Conservation (phyloP, 92 coral and sea anemone genomes). For the Metridium senile region DNA sequence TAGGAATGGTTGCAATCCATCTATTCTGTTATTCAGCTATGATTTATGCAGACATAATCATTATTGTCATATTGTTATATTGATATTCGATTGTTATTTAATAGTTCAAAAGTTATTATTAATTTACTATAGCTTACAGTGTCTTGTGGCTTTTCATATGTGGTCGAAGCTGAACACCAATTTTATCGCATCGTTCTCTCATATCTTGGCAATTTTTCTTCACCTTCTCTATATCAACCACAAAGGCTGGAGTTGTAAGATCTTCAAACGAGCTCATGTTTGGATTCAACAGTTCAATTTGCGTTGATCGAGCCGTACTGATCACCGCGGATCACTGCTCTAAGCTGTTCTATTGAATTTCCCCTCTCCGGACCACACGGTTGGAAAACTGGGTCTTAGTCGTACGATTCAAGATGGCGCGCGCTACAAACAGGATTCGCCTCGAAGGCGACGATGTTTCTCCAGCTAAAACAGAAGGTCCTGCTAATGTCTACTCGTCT, state of each 20-base stretch:
- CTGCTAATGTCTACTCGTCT: constrained; percentile 94
- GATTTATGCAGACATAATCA: too few species aligned
- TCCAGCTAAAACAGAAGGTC: constrained; percentile 95
- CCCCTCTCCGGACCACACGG: too few species aligned
- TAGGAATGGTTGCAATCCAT: too few species aligned
- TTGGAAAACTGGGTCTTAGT: background rate
- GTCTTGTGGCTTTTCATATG: constrained; percentile 94
- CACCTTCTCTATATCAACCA: constrained; percentile 67
- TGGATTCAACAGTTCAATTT: too few species aligned
- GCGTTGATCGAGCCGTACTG: too few species aligned
- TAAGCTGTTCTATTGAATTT: too few species aligned
- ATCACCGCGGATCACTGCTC: too few species aligned
- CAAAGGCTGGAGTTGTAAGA: constrained; percentile 79
- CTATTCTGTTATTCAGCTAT: too few species aligned
- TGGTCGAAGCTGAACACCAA: constrained; percentile 77
- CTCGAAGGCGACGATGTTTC: constrained; percentile 83
- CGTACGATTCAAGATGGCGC: constrained; percentile 77
- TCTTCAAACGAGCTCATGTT: constrained; percentile 37
- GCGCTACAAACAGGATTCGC: constrained; percentile 65
- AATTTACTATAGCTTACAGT: too few species aligned
- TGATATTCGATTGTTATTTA: too few species aligned
- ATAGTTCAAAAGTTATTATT: too few species aligned
- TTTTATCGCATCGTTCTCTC: constrained; percentile 65
- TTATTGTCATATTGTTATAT: too few species aligned
- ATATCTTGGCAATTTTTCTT: constrained; percentile 78